Conservation (phyloP, 2,113 vertebrate genomes). For the Ondatra zibethicus region DNA sequence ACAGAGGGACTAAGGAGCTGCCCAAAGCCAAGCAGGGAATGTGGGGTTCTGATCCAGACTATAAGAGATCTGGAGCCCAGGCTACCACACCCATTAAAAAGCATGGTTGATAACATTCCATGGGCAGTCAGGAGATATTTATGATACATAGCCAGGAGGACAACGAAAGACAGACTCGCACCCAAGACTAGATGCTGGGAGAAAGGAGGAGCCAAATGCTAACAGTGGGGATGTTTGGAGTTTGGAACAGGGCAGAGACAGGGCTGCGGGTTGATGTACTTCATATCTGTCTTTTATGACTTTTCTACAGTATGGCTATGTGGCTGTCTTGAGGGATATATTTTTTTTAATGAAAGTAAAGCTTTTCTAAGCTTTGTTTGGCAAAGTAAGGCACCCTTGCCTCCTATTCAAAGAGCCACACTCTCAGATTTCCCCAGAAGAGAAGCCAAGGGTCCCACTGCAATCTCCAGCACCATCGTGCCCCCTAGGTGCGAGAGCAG, state of each 20-base stretch:
- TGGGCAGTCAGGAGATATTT: neutral
- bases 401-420: neutral
- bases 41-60: neutral
- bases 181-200: neutral
- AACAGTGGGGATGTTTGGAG: neutral
- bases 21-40: neutral
- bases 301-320: neutral
- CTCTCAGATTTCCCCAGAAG: neutral
- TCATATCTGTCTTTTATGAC: neutral
- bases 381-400: neutral
- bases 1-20: neutral
- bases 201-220: neutral
- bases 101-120: neutral
- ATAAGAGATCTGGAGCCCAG: neutral
- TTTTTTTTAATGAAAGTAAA: constrained; percentile 53
- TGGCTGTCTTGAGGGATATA: neutral
- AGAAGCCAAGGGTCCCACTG: too few species aligned
- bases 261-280: neutral
- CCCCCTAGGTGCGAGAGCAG: neutral
- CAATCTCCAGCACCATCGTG: neutral
- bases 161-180: neutral
- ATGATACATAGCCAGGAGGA: neutral
- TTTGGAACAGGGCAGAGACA: neutral
- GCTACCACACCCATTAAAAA: neutral
- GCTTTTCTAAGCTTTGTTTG: constrained; percentile 20